Evolutionary conservation across 2,797 vertebrate species (phyloP), one percentile per base, ranked within the genome.

Genomic region (Tapirus indicus): DNA sequence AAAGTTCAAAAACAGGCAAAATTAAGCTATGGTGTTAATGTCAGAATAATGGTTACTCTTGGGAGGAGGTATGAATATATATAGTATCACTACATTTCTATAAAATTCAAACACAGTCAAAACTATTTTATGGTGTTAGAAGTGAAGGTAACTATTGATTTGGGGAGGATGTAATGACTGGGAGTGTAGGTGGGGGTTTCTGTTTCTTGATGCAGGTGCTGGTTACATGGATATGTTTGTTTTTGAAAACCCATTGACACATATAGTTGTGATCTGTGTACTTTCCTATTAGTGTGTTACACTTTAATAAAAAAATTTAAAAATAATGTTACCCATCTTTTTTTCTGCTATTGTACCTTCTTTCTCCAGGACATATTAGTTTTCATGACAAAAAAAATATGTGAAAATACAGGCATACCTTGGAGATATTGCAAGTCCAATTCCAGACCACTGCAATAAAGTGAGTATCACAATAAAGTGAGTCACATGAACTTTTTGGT

Each of bases 311-410:
- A 80, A 35, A 47, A 35, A 11, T 32, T 52, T 29, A 4, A 74
- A 62, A 74, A 25, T 84, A 38, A 14, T 38, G 12, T 77, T 35
- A 62, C 2, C 10, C 2, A 58, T 44, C 93, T 74, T 23, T 49
- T 97, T 82, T 94, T 83, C 68, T 95, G 75, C 92, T 44, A 5
- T 92, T 84, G 32, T 93, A 20, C 20, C 60, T 97, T 89, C 66
- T 95, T 97, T 66, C 44, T 97, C 64, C 85, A 95, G 44, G 16
- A 92, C 79, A 60, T 96, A 93, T 97, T 91, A 91, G 80, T 58
- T 90, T 87, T 56, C 95, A 83, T 60, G 95, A 62, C 27, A 91
- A 79, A 96, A 12, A 86, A 87, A 95, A 92, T 10, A 62, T 18
- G 35, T 25, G 35, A 78, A 75, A 64, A 18, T 29, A 72, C 25